A percentile compares a stretch with the other conserved stretches of the same genome.
These are phyloP conservation scores for Trachurus trachurus DNA, from an alignment of 2,797 vertebrate genomes.

Conservation along the genomic window DNA sequence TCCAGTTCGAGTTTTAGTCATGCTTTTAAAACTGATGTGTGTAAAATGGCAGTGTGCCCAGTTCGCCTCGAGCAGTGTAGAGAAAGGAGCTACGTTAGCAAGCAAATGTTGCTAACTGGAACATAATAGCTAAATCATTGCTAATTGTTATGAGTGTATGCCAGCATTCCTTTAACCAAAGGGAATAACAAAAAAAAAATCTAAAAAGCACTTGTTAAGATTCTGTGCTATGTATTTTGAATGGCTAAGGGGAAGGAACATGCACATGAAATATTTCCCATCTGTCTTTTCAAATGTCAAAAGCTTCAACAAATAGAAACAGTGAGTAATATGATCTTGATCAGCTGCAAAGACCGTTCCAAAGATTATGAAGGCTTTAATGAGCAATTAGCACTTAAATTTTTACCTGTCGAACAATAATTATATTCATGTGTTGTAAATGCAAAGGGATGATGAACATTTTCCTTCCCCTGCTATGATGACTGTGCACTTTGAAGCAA, in stretches of 20 bases:
- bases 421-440: conserved; percentile 4
- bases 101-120: conserved; percentile 39
- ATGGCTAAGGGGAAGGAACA: conserved; percentile 38
- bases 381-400: conserved; percentile 49
- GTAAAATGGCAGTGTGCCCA: conserved; percentile 18
- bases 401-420: conserved; percentile 27
- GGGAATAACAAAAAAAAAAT: conserved; percentile 34
- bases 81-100: conserved; percentile 28
- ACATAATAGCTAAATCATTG: conserved; percentile 36
- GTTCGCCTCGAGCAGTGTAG: conserved; percentile 35
- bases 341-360: conserved; percentile 65
- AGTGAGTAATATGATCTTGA: conserved; percentile 2
- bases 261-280: conserved; percentile 33
- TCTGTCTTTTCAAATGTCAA: conserved; percentile 25
- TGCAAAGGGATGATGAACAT: conserved; percentile 24
- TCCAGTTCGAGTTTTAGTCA: conserved; percentile 37
- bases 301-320: conserved; percentile 23
- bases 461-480: conserved; percentile 48
- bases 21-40: conserved; percentile 40
- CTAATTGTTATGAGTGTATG: conserved; percentile 41
- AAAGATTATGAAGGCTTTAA: conserved; percentile 77
- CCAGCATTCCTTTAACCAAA: conserved; percentile 66
- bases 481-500: conserved; percentile 71
- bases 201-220: conserved; percentile 28
- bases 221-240: conserved; percentile 26